Conservation (phyloP, 1,140 invertebrate species). For the Panagrolaimus sp. region DNA sequence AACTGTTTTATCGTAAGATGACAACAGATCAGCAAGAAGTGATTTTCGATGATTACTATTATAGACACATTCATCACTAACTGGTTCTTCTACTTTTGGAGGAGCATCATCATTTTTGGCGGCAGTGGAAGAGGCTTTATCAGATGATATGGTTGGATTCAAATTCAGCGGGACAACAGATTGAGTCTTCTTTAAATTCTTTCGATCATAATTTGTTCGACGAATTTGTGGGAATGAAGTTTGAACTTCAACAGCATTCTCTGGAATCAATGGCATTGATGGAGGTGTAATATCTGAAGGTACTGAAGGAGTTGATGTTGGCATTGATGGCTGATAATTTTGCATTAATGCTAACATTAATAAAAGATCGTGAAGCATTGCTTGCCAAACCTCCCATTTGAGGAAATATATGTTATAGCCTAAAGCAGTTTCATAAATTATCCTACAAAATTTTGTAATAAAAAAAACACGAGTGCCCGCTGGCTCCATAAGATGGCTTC, state of each 20-base stretch:
- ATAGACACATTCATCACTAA: slow-evolving; percentile 28
- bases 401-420: not conserved
- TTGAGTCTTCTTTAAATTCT: too few relatives aligned
- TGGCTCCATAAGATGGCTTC: not conserved
- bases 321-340: not conserved
- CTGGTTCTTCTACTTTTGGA: too few relatives aligned
- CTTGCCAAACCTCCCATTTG: not conserved
- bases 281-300: not conserved
- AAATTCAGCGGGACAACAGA: too few relatives aligned
- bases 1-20: slow-evolving; percentile 55
- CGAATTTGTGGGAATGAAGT: too few relatives aligned
- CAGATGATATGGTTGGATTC: too few relatives aligned
- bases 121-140: too few relatives aligned
- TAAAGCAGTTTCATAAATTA: not conserved
- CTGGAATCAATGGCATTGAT: slow-evolving; percentile 3
- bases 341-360: slow-evolving; percentile 12
- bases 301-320: not conserved
- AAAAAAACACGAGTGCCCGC: not conserved
- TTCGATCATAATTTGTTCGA: too few relatives aligned
- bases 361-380: slow-evolving; percentile 17
- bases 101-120: too few relatives aligned
- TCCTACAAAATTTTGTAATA: not conserved
- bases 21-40: slow-evolving; percentile 46
- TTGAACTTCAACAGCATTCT: too few relatives aligned
- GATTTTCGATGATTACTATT: slow-evolving; percentile 51